phyloP scores from a whole-genome alignment of 2,888 invertebrate species.

The Biston stratarius region DNA sequence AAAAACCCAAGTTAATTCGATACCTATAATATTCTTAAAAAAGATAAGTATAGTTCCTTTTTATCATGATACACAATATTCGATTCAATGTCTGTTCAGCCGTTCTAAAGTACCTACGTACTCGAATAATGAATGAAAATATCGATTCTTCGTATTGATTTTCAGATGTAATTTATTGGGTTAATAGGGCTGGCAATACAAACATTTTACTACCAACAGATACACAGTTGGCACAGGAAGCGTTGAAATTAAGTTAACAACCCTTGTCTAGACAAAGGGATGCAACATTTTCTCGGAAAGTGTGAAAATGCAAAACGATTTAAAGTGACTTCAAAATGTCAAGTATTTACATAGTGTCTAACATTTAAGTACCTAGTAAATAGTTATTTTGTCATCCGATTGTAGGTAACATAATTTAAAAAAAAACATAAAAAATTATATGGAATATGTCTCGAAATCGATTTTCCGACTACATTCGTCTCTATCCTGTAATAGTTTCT shows the following conservation, averaged over 20 bases:
- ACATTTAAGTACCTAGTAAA: too few relatives aligned
- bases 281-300: neutral
- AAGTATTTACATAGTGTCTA: neutral
- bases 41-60: too few relatives aligned
- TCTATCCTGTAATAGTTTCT: conserved; percentile 61
- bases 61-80: too few relatives aligned
- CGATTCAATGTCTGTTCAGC: too few relatives aligned
- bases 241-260: conserved; percentile 47
- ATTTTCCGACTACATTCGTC: conserved; percentile 57
- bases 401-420: too few relatives aligned
- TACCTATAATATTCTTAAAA: too few relatives aligned
- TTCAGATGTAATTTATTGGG: conserved; percentile 15
- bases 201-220: neutral
- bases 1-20: too few relatives aligned
- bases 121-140: neutral
- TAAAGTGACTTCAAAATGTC: conserved; percentile 21
- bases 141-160: conserved; percentile 7
- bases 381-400: too few relatives aligned
- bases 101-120: neutral
- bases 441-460: conserved; percentile 54
- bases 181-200: conserved; percentile 6
- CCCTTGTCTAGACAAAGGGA: conserved; percentile 54
- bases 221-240: conserved; percentile 10
- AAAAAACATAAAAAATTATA: neutral
- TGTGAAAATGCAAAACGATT: conserved; percentile 1